These are phyloP conservation scores for Megalops cyprinoides DNA, from an alignment of 2,797 vertebrate genomes.

Conservation along the genomic window DNA sequence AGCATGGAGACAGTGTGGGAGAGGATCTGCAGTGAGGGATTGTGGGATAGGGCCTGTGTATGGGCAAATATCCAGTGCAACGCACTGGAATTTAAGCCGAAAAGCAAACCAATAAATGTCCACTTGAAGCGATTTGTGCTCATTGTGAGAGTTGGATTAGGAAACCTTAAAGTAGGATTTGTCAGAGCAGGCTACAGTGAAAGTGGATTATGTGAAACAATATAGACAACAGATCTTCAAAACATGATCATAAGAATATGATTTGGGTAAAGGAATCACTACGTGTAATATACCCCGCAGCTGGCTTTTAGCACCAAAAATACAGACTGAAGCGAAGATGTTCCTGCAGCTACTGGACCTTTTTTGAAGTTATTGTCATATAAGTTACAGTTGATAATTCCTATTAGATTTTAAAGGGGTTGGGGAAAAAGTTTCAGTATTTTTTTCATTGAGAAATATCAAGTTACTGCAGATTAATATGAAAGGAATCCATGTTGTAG, in stretches of 20 bases:
- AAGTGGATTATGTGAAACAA: background rate
- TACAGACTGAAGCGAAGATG: background rate
- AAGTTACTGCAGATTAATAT: no score
- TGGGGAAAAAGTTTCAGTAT: no score
- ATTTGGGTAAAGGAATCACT: background rate
- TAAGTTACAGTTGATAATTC: no score
- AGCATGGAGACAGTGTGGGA: background rate
- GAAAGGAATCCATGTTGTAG: constrained; percentile 36
- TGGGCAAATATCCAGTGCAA: background rate
- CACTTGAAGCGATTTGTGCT: background rate
- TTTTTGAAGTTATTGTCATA: background rate
- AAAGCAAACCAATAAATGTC: background rate
- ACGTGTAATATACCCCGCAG: background rate
- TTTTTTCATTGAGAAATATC: no score
- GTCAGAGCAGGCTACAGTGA: background rate
- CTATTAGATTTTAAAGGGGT: no score
- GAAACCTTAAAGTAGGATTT: background rate
- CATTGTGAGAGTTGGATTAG: background rate
- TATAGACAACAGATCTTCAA: background rate
- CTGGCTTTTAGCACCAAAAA: background rate
- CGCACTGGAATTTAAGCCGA: background rate
- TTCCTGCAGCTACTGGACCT: background rate
- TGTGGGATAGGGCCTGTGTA: background rate
- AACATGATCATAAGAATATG: background rate
- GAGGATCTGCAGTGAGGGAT: background rate